Conservation (phyloP, 2,888 invertebrate genomes). For the Nymphalis urticae region DNA sequence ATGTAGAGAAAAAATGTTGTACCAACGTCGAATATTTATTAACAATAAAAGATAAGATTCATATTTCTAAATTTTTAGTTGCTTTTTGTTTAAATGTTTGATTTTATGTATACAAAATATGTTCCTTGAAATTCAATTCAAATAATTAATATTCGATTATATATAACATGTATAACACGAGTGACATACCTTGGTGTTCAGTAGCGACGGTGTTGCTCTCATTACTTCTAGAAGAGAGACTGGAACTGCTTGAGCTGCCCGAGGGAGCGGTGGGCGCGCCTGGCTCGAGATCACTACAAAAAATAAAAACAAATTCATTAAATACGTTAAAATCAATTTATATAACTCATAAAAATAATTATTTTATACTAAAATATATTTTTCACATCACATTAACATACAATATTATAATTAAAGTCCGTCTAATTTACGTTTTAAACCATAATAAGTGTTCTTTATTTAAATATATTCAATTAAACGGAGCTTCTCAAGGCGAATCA, state of each 20-base stretch:
- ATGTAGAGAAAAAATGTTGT: too few species aligned
- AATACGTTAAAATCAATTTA: too few species aligned
- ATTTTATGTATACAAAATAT: too few species aligned
- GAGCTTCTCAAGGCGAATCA: slow-evolving; percentile 1
- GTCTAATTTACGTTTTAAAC: neutral
- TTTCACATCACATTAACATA: neutral
- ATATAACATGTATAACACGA: neutral
- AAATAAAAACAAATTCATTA: neutral
- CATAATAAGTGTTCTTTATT: neutral
- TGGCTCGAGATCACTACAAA: slow-evolving; percentile 73
- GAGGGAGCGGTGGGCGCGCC: slow-evolving; percentile 73
- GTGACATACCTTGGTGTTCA: slow-evolving; percentile 66
- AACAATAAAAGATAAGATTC: too few species aligned
- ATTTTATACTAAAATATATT: neutral
- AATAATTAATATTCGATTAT: too few species aligned
- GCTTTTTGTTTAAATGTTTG: too few species aligned
- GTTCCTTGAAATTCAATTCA: too few species aligned
- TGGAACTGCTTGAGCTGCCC: slow-evolving; percentile 77
- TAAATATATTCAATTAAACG: slow-evolving; percentile 11
- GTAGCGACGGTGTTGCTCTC: slow-evolving; percentile 75
- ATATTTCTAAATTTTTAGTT: too few species aligned
- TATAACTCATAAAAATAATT: neutral
- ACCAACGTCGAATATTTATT: too few species aligned
- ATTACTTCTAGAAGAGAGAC: slow-evolving; percentile 75
- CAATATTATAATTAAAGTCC: neutral